Base-by-base conservation (phyloP, 2,113 vertebrate genomes). In the Peromyscus californicus region DNA sequence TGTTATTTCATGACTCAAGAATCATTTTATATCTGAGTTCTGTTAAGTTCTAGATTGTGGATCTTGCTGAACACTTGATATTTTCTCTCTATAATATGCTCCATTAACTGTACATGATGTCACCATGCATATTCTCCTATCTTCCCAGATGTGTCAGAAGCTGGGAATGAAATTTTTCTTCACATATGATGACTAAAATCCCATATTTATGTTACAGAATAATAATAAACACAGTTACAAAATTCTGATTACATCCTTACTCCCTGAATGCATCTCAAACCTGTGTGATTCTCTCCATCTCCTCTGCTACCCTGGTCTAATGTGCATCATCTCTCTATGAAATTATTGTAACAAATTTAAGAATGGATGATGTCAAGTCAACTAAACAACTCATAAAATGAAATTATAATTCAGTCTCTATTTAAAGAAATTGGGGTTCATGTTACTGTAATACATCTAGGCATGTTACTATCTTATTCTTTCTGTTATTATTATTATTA, bases 11-110 rank as follows among this genome's bases (percentile, higher is more conserved):
- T 95, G 83, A n/a, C 36, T 89, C 29, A 21, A 19, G 33, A 13
- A 1, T 19, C 19, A 57, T 89, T 95, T 69, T 91, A 67, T 83
- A 95, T 92, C 51, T 88, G 57, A 89, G 36, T 93, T 94, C 86
- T 92, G 24, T 67, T 96, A 87, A 33, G 29, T 93, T 97, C 87
- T 93, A 42, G 45, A n/a, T 70, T 59, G n/a, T 74, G 63, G 29
- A 51, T 72, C 10, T 61, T 42, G 89, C 8, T 57, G n/a, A 86
- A 78, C 36, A 1, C 39, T 95, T 87, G 19, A 9, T 93, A 70
- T 39, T 80, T 36, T 97, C 29, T 57, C 36, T 89, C 12, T 69
- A 57, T 26, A 86, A n/a, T 33, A 54, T 95, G 15, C 48, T 88
- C 21, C 4, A 36, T 63, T 48, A 89, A 70, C 93, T 80, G 4